Evolutionary conservation across 2,113 vertebrate species (phyloP).

Genomic region (Nestor notabilis): DNA sequence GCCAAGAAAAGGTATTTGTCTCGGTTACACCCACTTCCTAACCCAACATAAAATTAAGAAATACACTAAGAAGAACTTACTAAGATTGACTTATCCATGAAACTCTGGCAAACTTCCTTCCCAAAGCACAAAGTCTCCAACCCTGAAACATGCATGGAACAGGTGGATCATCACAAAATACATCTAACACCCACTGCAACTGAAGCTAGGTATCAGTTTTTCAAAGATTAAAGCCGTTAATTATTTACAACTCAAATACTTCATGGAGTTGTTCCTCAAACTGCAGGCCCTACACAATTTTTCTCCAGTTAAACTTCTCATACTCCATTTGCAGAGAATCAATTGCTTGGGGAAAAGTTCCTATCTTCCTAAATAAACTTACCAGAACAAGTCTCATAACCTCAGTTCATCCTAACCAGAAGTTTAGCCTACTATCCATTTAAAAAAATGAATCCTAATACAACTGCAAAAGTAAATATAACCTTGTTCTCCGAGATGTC

Average conservation of each 20-base stretch:
- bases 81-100: background rate
- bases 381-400: background rate
- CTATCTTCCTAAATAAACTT: background rate
- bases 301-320: background rate
- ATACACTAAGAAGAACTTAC: background rate
- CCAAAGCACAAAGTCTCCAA: background rate
- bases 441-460: background rate
- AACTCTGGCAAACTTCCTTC: background rate
- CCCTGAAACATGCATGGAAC: background rate
- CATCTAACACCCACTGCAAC: background rate
- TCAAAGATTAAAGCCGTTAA: background rate
- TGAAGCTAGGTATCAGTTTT: background rate
- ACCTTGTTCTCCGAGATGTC: background rate
- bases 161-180: background rate
- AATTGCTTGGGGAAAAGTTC: background rate
- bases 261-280: background rate
- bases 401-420: background rate
- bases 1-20: conserved; percentile 8
- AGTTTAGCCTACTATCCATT: background rate
- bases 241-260: background rate
- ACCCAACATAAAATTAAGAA: background rate
- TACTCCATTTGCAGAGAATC: background rate
- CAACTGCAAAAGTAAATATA: background rate
- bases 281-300: background rate
- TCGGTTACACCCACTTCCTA: background rate